Conservation (phyloP, 2,797 vertebrate species). For the Paguma larvata region DNA sequence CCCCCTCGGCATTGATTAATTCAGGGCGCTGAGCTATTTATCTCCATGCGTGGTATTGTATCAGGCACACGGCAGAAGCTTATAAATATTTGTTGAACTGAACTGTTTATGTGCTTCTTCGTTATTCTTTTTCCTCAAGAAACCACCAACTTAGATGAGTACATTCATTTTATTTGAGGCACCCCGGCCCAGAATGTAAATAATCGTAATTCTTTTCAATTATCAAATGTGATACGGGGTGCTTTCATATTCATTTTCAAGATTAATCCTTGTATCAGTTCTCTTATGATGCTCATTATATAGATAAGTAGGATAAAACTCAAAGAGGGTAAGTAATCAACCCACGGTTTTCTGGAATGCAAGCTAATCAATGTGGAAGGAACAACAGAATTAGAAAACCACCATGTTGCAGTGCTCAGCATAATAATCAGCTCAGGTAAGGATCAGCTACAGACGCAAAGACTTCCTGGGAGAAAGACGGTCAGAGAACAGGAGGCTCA, state of each 20-base stretch:
- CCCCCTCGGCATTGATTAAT: neutral
- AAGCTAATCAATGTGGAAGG: neutral
- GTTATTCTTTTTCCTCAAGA: conserved; percentile 11
- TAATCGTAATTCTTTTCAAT: conserved; percentile 19
- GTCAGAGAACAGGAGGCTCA: neutral
- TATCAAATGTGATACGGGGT: neutral
- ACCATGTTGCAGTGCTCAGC: neutral
- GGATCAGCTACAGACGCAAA: neutral
- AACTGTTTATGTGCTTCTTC: neutral
- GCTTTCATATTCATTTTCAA: conserved; percentile 11
- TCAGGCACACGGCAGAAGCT: neutral
- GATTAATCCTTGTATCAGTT: conserved; percentile 26
- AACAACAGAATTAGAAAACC: neutral
- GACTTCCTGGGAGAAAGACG: neutral
- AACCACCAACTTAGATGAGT: conserved; percentile 26
- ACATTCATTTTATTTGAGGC: neutral
- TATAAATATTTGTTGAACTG: conserved; percentile 10
- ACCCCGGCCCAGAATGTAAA: neutral
- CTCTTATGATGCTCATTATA: conserved; percentile 7
- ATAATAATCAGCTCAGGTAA: neutral
- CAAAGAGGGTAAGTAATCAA: neutral
- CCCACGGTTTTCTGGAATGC: neutral
- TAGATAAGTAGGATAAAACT: conserved; percentile 1
- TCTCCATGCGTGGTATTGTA: neutral
- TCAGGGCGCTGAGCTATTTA: neutral